A percentile compares a stretch with the other conserved stretches of the same genome.
Conservation (phyloP, 2,888 invertebrate genomes). For the Latrodectus elegans region DNA sequence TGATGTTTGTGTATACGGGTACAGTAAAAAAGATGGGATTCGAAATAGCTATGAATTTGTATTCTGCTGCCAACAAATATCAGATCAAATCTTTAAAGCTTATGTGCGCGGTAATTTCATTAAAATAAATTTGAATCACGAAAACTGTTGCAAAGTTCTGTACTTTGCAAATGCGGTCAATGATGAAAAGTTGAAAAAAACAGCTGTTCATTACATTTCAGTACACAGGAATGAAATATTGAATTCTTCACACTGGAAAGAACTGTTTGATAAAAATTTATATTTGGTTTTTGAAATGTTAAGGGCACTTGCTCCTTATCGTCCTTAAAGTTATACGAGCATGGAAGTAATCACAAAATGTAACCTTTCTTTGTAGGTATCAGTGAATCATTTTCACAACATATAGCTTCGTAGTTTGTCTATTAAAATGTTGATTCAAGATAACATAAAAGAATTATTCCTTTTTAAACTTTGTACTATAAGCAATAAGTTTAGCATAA, state of each 20-base stretch:
- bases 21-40: not conserved
- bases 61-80: slow-evolving; percentile 11
- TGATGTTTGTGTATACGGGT: slow-evolving; percentile 1
- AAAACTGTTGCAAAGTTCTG: not conserved
- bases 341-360: no score
- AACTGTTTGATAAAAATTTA: not conserved
- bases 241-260: not conserved
- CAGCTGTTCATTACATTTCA: not conserved
- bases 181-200: not conserved
- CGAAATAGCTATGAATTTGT: not conserved
- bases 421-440: no score
- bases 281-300: not conserved
- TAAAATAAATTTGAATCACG: not conserved
- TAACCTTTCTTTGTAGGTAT: no score
- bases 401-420: no score
- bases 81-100: not conserved
- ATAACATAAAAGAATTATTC: no score
- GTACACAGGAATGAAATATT: not conserved
- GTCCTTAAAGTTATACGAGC: no score
- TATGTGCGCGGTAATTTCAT: not conserved
- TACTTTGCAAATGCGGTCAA: not conserved
- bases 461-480: no score
- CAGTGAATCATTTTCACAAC: no score
- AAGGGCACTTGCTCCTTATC: no score
- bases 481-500: no score